phyloP scores from a whole-genome alignment of 23 tunicate genomes.

The Clavelina lepadiformis region DNA sequence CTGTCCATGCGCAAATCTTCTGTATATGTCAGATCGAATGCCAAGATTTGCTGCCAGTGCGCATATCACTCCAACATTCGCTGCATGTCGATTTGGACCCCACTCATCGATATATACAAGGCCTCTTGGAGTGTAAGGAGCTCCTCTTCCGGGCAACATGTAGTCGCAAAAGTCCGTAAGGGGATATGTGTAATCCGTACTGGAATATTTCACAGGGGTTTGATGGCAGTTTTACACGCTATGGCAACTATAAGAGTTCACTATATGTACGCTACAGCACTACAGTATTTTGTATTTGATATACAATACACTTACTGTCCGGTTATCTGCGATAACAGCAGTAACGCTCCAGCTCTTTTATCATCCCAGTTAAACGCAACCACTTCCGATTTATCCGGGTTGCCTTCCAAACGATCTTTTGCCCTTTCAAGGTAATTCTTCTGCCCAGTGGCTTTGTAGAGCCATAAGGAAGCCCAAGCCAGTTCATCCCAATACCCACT shows the following conservation, averaged over 20 bases:
- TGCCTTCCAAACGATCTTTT: constrained; percentile 19
- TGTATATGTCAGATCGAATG: constrained; percentile 38
- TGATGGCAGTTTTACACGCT: too few species aligned
- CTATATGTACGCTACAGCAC: not conserved
- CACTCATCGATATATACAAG: constrained; percentile 49
- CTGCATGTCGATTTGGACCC: constrained; percentile 62
- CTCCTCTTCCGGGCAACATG: constrained; percentile 55
- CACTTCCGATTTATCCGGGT: constrained; percentile 14
- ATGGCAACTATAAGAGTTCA: too few species aligned
- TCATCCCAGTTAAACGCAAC: constrained; percentile 78
- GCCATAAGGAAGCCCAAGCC: constrained; percentile 94
- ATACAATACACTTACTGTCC: constrained; percentile 34
- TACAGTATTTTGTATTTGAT: not conserved
- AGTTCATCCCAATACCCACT: constrained; percentile 85
- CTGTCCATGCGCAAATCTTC: constrained; percentile 68
- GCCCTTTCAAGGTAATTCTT: constrained; percentile 39
- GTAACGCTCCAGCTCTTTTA: constrained; percentile 66
- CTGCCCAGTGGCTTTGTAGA: constrained; percentile 64
- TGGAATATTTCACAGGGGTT: not conserved
- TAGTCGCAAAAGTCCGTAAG: constrained; percentile 53
- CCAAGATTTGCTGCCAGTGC: constrained; percentile 74
- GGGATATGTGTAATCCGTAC: constrained; percentile 29
- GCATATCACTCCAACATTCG: constrained; percentile 74
- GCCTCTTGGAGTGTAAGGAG: constrained; percentile 83
- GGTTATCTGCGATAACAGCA: constrained; percentile 79